Conservation (phyloP, 2,888 invertebrate species). For the Melinopterus prodromus region DNA sequence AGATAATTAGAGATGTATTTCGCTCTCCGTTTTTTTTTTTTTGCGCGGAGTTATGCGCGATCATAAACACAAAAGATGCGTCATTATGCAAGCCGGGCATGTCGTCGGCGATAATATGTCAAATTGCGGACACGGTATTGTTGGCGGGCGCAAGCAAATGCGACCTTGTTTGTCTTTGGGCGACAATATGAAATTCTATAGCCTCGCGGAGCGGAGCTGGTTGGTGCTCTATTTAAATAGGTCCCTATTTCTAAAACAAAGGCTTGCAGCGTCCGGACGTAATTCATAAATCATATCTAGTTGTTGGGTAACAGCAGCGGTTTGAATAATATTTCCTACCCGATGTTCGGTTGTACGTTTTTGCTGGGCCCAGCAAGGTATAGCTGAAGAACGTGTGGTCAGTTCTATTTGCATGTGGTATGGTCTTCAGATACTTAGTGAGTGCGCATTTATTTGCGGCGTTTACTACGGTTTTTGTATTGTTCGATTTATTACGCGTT, state of each 20-base stretch:
- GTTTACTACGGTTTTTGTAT: no score
- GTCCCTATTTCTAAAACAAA: constrained; percentile 15
- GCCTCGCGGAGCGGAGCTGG: neutral
- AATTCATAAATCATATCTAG: constrained; percentile 12
- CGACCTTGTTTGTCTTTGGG: constrained; percentile 24
- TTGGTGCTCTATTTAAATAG: constrained; percentile 12
- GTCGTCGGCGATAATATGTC: neutral
- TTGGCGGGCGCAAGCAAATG: constrained; percentile 12
- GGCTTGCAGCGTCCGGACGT: constrained; percentile 11
- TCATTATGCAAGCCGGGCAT: neutral
- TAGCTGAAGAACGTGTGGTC: neutral
- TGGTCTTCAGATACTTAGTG: neutral
- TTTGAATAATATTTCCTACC: neutral
- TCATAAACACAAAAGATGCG: neutral
- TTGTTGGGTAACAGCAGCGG: constrained; percentile 8
- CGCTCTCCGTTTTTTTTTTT: neutral
- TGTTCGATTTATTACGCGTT: no score
- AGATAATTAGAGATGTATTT: neutral
- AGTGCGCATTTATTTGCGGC: neutral
- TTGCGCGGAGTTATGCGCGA: no score
- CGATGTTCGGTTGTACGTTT: neutral
- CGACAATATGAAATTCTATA: constrained; percentile 14
- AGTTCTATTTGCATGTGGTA: neutral
- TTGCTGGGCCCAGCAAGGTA: neutral
- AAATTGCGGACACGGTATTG: constrained; percentile 8